Base-by-base conservation (phyloP, 1,140 invertebrate genomes). In the Leptinotarsa defecta region DNA sequence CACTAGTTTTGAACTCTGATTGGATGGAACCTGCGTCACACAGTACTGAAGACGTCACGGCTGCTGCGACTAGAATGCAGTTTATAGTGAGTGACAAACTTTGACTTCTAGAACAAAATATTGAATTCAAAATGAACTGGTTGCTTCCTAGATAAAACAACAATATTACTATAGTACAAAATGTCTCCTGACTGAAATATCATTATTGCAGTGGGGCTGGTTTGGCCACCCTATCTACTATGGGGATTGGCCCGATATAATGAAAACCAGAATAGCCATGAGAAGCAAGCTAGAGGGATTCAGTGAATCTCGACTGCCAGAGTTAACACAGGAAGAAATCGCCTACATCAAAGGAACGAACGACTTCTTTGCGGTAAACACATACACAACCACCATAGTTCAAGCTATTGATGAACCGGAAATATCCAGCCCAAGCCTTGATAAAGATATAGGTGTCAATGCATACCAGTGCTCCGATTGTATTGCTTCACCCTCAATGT, bases 241-340 rank as follows among this genome's bases (percentile, higher is more conserved):
- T 3, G 91, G 91, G 13, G 89, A 91, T 72, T 92, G 91, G 80
- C 90, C 91, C 2, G 79, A 83, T 73, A 79, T 89, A 0, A 87
- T 92, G 81, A 88, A 87, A 52, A 78, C 85, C 3, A 79, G 81
- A 13, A 83, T 92, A 19, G 90, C 91, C 2, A 82, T 81, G 17
- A 86, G 86, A 72, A 89, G 88, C 78, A 77, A 75, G 65, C 80
- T 80, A 1, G 88, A 90, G 77, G 87, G 87, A 67, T 88, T 83
- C 8, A 75, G 76, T 0, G 82, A 83, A 49, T 92, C 91, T 5
- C 86, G 91, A 34, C 83, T 92, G 27, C 90, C 90, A 0, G 86
- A 17, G 89, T 92, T 69, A 90, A 89, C 84, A 87, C 87, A 0
- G 69, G 82, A 65, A 74, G 86, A 27, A 85, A 92, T 80, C 34